Conservation (phyloP, 2,888 invertebrate genomes). For the Alitta virens region DNA sequence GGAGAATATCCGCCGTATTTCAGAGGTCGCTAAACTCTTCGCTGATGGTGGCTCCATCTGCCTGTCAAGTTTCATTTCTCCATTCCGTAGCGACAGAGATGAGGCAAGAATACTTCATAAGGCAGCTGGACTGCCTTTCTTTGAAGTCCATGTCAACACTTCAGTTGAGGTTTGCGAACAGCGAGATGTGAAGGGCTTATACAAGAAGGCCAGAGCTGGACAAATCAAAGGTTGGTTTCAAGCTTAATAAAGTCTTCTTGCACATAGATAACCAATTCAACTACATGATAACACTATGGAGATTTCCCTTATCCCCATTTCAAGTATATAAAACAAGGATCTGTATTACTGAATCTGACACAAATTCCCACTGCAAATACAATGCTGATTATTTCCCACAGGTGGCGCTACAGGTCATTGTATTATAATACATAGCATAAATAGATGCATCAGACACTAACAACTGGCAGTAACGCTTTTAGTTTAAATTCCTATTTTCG, state of each 20-base stretch:
- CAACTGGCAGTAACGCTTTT: too few relatives aligned
- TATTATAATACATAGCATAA: too few relatives aligned
- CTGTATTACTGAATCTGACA: slow-evolving; percentile 94
- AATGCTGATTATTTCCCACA: too few relatives aligned
- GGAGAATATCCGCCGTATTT: slow-evolving; percentile 95
- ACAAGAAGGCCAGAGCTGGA: slow-evolving; percentile 95
- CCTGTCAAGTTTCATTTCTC: slow-evolving; percentile 96
- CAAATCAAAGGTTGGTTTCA: slow-evolving; percentile 69
- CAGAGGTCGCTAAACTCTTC: slow-evolving; percentile 95
- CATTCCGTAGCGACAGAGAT: slow-evolving; percentile 89
- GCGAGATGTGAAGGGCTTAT: slow-evolving; percentile 93
- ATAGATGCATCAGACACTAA: too few relatives aligned
- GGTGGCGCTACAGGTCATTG: too few relatives aligned
- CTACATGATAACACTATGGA: too few relatives aligned
- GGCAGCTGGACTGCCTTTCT: slow-evolving; percentile 82
- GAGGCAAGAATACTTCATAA: slow-evolving; percentile 87
- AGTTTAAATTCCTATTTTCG: too few relatives aligned
- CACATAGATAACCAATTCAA: too few relatives aligned
- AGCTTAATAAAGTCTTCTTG: too few relatives aligned
- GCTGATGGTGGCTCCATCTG: slow-evolving; percentile 98
- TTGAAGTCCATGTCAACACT: slow-evolving; percentile 95
- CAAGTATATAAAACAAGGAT: too few relatives aligned
- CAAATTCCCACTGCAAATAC: slow-evolving; percentile 95
- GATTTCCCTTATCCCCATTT: too few relatives aligned
- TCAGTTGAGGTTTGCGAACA: slow-evolving; percentile 90